phyloP scores from a whole-genome alignment of 2,113 vertebrate species.

The Speoplatyrhinus poulsoni region DNA sequence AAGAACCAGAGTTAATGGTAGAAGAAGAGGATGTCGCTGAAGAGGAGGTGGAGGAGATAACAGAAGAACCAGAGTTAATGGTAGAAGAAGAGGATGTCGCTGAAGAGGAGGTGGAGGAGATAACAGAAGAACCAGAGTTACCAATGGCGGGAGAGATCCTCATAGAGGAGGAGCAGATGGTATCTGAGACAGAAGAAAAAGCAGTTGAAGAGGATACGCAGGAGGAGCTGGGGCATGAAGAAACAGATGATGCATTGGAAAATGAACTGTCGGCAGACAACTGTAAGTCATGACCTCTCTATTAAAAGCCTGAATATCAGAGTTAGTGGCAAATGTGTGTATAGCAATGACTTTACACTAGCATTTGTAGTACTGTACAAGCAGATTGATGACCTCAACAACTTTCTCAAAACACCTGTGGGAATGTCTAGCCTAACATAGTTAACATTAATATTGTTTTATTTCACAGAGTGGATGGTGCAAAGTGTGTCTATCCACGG shows the following conservation, averaged over 20 bases:
- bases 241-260: constrained; percentile 20
- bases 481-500: neutral
- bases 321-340: too few species aligned
- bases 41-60: constrained; percentile 20
- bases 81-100: neutral
- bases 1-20: neutral
- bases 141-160: neutral
- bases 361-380: too few species aligned
- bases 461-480: constrained; percentile 44
- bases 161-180: neutral
- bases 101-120: constrained; percentile 8
- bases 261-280: constrained; percentile 4
- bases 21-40: neutral
- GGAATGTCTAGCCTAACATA: neutral
- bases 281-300: too few species aligned
- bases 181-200: neutral
- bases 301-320: too few species aligned
- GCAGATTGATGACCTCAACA: too few species aligned
- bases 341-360: too few species aligned
- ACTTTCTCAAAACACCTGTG: too few species aligned
- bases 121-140: neutral
- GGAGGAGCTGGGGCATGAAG: neutral
- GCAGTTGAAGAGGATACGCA: neutral
- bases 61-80: neutral
- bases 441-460: neutral